These are phyloP conservation scores for Hucho hucho DNA, from an alignment of 2,113 vertebrate species.

Conservation along the genomic window DNA sequence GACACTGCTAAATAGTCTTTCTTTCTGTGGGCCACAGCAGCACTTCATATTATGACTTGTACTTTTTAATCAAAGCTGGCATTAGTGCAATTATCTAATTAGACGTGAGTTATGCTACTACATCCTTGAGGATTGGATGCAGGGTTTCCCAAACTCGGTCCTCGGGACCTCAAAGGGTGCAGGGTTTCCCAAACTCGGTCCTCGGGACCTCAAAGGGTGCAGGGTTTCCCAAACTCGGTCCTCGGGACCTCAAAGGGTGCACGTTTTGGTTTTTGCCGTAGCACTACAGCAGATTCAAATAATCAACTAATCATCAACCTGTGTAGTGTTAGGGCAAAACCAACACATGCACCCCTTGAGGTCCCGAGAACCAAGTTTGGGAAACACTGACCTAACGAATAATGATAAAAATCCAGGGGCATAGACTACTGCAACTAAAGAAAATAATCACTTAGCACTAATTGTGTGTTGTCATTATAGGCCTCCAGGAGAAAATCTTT, in stretches of 20 bases:
- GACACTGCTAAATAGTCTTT: constrained; percentile 6
- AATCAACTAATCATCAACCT: no score
- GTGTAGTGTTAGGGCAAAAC: no score
- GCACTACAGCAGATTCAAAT: no score
- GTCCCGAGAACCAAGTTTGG: no score
- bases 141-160: no score
- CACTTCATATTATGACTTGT: constrained; percentile 17
- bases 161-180: no score
- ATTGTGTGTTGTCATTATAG: no score
- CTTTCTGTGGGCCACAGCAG: constrained; percentile 17
- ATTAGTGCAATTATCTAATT: constrained; percentile 68
- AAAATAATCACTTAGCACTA: not conserved
- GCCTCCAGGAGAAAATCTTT: constrained; percentile 22
- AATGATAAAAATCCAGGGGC: constrained; percentile 35
- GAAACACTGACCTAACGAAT: not conserved
- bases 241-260: no score
- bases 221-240: no score
- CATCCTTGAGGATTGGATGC: constrained; percentile 43
- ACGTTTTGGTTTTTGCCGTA: no score
- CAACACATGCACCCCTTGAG: no score
- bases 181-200: no score
- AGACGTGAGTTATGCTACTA: constrained; percentile 62
- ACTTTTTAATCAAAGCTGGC: constrained; percentile 66
- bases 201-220: not conserved
- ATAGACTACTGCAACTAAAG: constrained; percentile 6